phyloP scores from a whole-genome alignment of 2,888 invertebrate genomes.

The Thymelicus acteon region DNA sequence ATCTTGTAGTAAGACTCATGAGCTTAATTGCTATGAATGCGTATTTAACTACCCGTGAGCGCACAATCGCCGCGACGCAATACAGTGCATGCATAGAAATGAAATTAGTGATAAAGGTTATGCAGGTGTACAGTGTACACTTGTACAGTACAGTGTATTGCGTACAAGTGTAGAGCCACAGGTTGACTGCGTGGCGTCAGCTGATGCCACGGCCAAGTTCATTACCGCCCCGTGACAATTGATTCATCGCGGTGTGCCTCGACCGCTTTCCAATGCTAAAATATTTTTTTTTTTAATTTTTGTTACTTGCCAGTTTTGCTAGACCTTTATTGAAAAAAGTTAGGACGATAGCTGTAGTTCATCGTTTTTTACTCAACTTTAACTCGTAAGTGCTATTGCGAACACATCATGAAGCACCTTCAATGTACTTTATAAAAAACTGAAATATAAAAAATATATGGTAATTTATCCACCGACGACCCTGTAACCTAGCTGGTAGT shows the following conservation, averaged over 20 bases:
- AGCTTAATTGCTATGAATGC: not conserved
- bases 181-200: constrained; percentile 58
- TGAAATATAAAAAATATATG: too few species aligned
- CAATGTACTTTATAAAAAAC: too few species aligned
- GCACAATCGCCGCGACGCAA: not conserved
- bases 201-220: constrained; percentile 80
- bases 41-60: not conserved
- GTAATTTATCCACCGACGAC: too few species aligned
- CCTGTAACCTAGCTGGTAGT: too few species aligned
- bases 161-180: constrained; percentile 6
- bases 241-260: constrained; percentile 70
- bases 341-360: too few species aligned
- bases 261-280: constrained; percentile 65
- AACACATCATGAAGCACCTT: too few species aligned
- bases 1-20: not conserved
- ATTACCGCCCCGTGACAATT: constrained; percentile 76
- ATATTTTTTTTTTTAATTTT: constrained; percentile 57
- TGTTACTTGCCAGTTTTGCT: constrained; percentile 27
- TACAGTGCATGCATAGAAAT: constrained; percentile 13
- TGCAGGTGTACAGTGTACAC: constrained; percentile 46
- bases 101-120: constrained; percentile 23
- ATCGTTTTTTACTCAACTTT: too few species aligned
- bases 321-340: too few species aligned
- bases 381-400: too few species aligned
- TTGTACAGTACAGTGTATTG: too few species aligned